Base-by-base conservation (phyloP, 1,140 invertebrate species). In the Caenorhabditis elegans region DNA sequence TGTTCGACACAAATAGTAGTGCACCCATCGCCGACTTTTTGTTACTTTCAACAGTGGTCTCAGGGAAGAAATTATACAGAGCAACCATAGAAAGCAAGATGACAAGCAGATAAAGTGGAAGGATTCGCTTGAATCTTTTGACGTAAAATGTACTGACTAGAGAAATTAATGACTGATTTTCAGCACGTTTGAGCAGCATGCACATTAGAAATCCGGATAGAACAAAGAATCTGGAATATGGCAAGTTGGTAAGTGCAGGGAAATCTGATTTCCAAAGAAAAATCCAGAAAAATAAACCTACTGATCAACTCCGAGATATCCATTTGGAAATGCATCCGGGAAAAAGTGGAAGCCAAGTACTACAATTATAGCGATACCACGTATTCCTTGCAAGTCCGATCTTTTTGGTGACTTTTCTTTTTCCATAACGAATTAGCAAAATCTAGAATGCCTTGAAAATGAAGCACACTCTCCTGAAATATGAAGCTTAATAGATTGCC, bases 291-390 rank as follows among this genome's bases (percentile, higher is more conserved):
- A n/a, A n/a, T n/a, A n/a, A n/a, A 70, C 31, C 22, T 24, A 70
- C 60, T 70, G 60, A 70, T 70, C 60, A 43, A 70, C 60, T 39
- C 60, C 60, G 22, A 70, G 34, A 43, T 70, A 70, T 39, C 60
- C 60, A 70, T 70, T 70, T 43, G 60, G 60, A 39, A 1, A 36
- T 5, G 1, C 36, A 11, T 70, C 60, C 22, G 60, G 60, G n/a
- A n/a, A 70, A n/a, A 70, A 70, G 43, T 70, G 60, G 26, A 70
- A 70, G 4, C 60, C 60, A 70, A 70, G 60, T 39, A 70, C 60
- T 8, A 39, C 19, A 19, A 70, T 70, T 11, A 70, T 70, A 22
- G 60, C 60, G 1, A 70, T 2, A 11, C 34, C 60, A 70, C 60
- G 60, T 13, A 70, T 70, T 13, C 60, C 60, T 22, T 70, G 60